Evolutionary conservation across 2,888 invertebrate species (phyloP).

Genomic region (Electrophaes corylata): DNA sequence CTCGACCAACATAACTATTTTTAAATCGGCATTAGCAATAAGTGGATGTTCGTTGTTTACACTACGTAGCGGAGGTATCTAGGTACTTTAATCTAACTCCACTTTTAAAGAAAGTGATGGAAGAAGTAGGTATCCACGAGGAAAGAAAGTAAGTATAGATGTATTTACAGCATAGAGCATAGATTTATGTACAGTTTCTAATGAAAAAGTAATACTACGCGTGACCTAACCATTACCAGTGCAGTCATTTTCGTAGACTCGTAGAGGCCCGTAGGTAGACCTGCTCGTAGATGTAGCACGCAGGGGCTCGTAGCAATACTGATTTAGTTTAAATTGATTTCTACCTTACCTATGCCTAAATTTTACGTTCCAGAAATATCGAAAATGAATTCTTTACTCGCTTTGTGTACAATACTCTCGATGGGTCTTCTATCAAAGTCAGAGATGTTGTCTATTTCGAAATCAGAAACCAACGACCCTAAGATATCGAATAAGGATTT

Average conservation of each 20-base stretch:
- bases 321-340: no score
- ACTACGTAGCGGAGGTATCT: no score
- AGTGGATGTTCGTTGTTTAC: no score
- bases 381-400: conserved; percentile 16
- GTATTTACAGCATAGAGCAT: no score
- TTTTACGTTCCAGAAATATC: conserved; percentile 8
- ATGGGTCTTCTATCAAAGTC: conserved; percentile 12
- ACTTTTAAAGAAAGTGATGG: no score
- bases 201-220: no score
- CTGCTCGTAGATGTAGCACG: neutral
- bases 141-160: no score
- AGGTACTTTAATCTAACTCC: no score
- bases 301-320: neutral
- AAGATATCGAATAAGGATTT: conserved; percentile 15
- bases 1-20: no score
- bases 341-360: neutral
- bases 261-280: neutral
- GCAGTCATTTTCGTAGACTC: neutral
- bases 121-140: no score
- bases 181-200: no score
- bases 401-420: neutral
- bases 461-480: conserved; percentile 6
- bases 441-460: neutral
- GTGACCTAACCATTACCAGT: neutral
- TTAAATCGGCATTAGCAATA: no score